Evolutionary conservation across 2,888 invertebrate species (phyloP), one percentile per base, ranked within the genome.

Genomic region (Hemicrepidius hirtus): DNA sequence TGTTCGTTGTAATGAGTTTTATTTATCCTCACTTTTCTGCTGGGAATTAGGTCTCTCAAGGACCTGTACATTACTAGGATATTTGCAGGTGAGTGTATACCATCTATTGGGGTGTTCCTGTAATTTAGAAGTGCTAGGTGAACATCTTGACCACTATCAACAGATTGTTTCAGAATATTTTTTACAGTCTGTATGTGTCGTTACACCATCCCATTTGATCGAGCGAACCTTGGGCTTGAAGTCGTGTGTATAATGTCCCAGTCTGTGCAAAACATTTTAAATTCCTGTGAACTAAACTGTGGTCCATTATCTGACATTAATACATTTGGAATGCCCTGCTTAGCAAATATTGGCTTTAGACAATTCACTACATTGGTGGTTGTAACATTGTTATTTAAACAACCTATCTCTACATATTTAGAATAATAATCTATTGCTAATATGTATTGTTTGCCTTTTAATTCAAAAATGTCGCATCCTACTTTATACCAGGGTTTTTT

Each of bases 401-500:
- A 16, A 46, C 46, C 46, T 49, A 63, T 3, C 24, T 63, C 63
- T 2, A 63, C 20, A 18, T 35, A 50, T 64, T 64, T 64, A 7
- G 64, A 50, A 21, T 50, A 64, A n/a, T 64, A 64, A 12, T 64
- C 64, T 7, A 64, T 50, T 20, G 28, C 18, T 50, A 64, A 7
- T 12, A 64, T 49, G 35, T 71, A 75, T 40, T 72, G 67, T 21
- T 28, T 37, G n/a, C 28, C 53, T n/a, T 70, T 44, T n/a, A 67
- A 35, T 66, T 76, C 53, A 24, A 75, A 71, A 28, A 75, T 69
- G 53, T 75, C 77, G 18, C 65, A 62, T 13, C 74, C 71, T 68
- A 75, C 46, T 46, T 73, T 72, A 35, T 35, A 24, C 49, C 67
- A 74, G 9, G 70, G 28, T 28, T 28, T 6, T 28, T 28, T 28